Evolutionary conservation across 2,113 vertebrate species (phyloP), one percentile per base, ranked within the genome.

Genomic region (Xiphias gladius): DNA sequence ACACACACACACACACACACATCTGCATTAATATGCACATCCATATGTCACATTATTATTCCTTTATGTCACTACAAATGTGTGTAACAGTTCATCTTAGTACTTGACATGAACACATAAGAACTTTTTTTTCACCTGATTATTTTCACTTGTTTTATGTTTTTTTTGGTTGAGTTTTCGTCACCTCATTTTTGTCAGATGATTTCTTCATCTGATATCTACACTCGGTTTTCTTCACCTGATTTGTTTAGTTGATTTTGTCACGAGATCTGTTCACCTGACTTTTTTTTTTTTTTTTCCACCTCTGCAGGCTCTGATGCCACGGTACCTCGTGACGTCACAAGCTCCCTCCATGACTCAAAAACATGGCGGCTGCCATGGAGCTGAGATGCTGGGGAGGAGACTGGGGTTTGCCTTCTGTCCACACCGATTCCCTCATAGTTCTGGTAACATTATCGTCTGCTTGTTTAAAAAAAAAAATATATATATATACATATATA

Each of bases 381-480:
- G 96, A 98, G 91, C 96, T 99, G 86, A 95, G 94, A 76, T 99
- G 97, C 92, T 99, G 98, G 98, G 97, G 96, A 79, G 97, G 95
- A 58, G 98, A 94, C 55, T 99, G 98, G 98, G 97, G 97, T 64
- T 91, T 99, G 69, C 98, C 97, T 2, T 99, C 98, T 14, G 94
- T 99, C 7, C 97, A 99, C 92, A 95, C 95, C 61, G 97, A 99
- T 85, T 97, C 95, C 17, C 94, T 99, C 26, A 93, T 97, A 71
- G 97, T 99, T 26, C 94, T 98, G 98, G 98, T 99, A 96, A 97
- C 35, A 28, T 64, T 55, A 1, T 24, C 41, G n/a, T 32, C 48
- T 39, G 41, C 52, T 57, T 32, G 32, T 58, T 35, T 1, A 3
- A 43, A 13, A 43, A 37, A 41, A 14, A 17, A 12, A 57, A 37